Evolutionary conservation across 1,140 invertebrate species (phyloP).

Genomic region (Atta texana): DNA sequence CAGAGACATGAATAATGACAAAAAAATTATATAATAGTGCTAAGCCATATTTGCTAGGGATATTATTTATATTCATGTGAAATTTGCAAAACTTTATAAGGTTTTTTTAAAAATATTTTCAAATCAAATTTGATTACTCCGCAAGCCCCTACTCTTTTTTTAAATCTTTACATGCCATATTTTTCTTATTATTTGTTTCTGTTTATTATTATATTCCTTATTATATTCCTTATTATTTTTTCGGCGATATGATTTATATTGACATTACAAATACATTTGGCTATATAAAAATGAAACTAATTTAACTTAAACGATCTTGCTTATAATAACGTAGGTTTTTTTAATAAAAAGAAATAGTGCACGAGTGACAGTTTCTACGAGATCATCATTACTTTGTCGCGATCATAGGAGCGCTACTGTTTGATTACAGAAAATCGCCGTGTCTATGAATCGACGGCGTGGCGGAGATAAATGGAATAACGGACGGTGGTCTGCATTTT

Average conservation of each 20-base stretch:
- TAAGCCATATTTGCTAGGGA: background rate
- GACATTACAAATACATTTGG: background rate
- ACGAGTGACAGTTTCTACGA: conserved; percentile 1
- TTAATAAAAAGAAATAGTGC: background rate
- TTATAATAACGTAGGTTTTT: background rate
- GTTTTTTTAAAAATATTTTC: background rate
- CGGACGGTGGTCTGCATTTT: conserved; percentile 30
- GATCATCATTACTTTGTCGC: background rate
- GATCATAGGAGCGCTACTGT: background rate
- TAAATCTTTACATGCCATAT: background rate
- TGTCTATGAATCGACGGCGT: background rate
- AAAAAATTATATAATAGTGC: too few species aligned
- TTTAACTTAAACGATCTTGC: background rate
- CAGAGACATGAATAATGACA: too few species aligned
- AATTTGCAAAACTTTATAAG: background rate
- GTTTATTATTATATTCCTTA: background rate
- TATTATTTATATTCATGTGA: background rate
- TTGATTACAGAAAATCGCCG: background rate
- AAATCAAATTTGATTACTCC: background rate
- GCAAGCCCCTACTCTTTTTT: background rate
- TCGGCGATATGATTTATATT: background rate
- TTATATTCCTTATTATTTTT: background rate
- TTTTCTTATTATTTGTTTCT: background rate
- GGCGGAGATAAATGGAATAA: conserved; percentile 35
- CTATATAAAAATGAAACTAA: background rate